phyloP scores from a whole-genome alignment of 2,797 vertebrate species.

The Protosalanx chinensis region DNA sequence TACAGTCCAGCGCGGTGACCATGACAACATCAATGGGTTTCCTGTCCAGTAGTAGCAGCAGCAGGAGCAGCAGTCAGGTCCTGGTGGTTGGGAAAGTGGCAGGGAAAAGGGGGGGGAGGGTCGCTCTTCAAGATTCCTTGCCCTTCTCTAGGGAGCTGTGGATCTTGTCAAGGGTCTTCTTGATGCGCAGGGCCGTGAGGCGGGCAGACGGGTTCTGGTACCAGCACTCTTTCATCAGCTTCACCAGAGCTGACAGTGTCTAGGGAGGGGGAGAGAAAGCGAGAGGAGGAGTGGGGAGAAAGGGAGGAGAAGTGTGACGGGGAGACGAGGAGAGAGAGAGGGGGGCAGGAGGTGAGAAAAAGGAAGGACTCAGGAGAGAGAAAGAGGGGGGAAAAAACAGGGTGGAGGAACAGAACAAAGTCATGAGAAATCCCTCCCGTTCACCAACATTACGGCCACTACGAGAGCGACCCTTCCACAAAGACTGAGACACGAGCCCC shows the following conservation, averaged over 20 bases:
- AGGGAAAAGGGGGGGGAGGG: constrained; percentile 30
- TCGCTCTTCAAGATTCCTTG: constrained; percentile 71
- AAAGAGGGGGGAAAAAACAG: no score
- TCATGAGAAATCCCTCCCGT: no score
- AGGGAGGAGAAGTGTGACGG: not conserved
- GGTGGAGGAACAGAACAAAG: no score
- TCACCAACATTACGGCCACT: no score
- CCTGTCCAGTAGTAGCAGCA: constrained; percentile 23
- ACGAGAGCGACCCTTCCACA: no score
- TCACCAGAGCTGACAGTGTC: constrained; percentile 79
- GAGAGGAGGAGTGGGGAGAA: not conserved
- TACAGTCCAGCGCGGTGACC: constrained; percentile 37
- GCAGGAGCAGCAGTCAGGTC: constrained; percentile 36
- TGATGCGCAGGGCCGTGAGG: constrained; percentile 79
- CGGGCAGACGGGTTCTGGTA: constrained; percentile 83
- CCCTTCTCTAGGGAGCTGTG: constrained; percentile 78
- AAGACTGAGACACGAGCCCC: no score
- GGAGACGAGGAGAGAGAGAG: not conserved
- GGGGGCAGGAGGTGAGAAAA: not conserved
- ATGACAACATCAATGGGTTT: constrained; percentile 14
- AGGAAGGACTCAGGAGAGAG: not conserved
- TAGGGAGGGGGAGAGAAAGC: constrained; percentile 37
- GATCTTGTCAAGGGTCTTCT: constrained; percentile 83
- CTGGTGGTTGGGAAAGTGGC: constrained; percentile 24
- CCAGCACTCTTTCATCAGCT: constrained; percentile 85